Conservation (phyloP, 2,888 invertebrate species). For the Archips xylosteana region DNA sequence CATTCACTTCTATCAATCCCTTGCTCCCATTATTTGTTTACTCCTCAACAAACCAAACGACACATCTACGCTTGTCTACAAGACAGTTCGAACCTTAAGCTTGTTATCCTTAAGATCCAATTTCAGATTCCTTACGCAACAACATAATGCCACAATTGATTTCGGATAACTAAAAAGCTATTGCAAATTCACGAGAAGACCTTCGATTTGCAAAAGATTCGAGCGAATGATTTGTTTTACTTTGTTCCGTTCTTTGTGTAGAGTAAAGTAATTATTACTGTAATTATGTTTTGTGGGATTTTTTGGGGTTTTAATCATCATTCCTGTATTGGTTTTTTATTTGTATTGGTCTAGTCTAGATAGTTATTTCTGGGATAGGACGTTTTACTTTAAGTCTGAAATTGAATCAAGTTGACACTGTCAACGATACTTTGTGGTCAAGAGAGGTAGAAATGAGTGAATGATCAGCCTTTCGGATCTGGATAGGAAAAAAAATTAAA, state of each 20-base stretch:
- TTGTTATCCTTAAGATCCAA: conserved; percentile 50
- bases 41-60: conserved; percentile 58
- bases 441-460: background rate
- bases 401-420: background rate
- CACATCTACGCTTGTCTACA: conserved; percentile 52
- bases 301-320: background rate
- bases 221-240: conserved; percentile 57
- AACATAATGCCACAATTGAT: conserved; percentile 45
- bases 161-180: conserved; percentile 57
- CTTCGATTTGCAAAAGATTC: conserved; percentile 61
- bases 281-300: conserved; percentile 18
- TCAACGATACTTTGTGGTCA: background rate
- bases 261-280: conserved; percentile 43
- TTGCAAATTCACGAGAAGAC: conserved; percentile 60
- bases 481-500: background rate
- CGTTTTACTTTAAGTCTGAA: background rate
- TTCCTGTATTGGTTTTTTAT: background rate
- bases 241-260: conserved; percentile 49
- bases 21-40: conserved; percentile 77
- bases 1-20: conserved; percentile 75
- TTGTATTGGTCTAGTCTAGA: background rate
- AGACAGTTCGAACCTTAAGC: conserved; percentile 55
- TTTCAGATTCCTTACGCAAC: conserved; percentile 44
- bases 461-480: background rate
- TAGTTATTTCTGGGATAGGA: background rate